These are phyloP conservation scores for Chelonus insularis DNA, from an alignment of 1,140 invertebrate species.

Conservation along the genomic window DNA sequence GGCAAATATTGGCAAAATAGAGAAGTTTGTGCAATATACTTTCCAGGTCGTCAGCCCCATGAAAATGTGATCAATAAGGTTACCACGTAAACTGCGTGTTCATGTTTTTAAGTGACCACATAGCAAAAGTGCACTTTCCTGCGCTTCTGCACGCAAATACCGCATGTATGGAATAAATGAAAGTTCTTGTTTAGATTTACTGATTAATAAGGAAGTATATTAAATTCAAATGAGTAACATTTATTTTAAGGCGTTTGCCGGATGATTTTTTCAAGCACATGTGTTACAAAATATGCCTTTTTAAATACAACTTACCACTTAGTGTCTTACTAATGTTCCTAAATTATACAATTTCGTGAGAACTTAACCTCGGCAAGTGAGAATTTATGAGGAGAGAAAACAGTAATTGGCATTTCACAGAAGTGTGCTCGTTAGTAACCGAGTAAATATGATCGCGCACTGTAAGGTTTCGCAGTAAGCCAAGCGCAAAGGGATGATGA, in stretches of 20 bases:
- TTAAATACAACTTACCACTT: too few relatives aligned
- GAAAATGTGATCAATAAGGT: slow-evolving; percentile 20
- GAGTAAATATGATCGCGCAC: slow-evolving; percentile 22
- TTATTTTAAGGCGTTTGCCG: too few relatives aligned
- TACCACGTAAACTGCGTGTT: slow-evolving; percentile 7
- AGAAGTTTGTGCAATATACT: background rate
- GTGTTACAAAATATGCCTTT: too few relatives aligned
- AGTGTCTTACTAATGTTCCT: background rate
- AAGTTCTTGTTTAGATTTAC: background rate
- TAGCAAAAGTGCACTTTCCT: background rate
- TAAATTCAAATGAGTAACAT: too few relatives aligned
- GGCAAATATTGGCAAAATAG: slow-evolving; percentile 7
- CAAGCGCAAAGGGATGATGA: slow-evolving; percentile 11
- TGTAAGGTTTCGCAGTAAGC: slow-evolving; percentile 13
- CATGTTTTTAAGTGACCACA: background rate
- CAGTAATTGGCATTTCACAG: slow-evolving; percentile 27
- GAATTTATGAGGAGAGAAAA: slow-evolving; percentile 20
- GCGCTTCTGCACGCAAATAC: background rate
- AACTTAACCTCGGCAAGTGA: slow-evolving; percentile 17
- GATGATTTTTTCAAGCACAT: too few relatives aligned
- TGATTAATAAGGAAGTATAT: too few relatives aligned
- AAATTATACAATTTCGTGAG: slow-evolving; percentile 14
- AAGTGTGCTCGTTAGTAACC: slow-evolving; percentile 30
- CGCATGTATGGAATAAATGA: background rate
- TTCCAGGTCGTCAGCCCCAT: slow-evolving; percentile 7